phyloP scores from a whole-genome alignment of 2,113 vertebrate genomes.

The Oryctolagus cuniculus region mOryCun1.1 NC_091442.1:46048001-46048500 shows the following conservation, averaged over 20 bases:
- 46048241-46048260: not conserved
- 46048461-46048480: no score
- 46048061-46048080: not conserved
- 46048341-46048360: not conserved
- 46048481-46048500: no score
- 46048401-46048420: no score
- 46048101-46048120: not conserved
- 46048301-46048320: not conserved
- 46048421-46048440: no score
- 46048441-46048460: no score
- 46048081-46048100: not conserved
- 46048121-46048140: not conserved
- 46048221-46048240: not conserved
- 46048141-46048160: slow-evolving; percentile 36
- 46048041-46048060: not conserved
- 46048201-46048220: not conserved
- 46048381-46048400: not conserved
- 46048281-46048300: not conserved
- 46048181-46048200: not conserved
- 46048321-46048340: not conserved
- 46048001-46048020: fast-evolving
- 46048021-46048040: not conserved
- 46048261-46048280: not conserved
- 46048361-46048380: slow-evolving; percentile 10
- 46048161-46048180: not conserved